Percentiles rank a stretch among this genome's conserved stretches.
Evolutionary conservation across 92 coral and sea anemone genomes (phyloP).

Genomic region (Heteractis magnifica): DNA sequence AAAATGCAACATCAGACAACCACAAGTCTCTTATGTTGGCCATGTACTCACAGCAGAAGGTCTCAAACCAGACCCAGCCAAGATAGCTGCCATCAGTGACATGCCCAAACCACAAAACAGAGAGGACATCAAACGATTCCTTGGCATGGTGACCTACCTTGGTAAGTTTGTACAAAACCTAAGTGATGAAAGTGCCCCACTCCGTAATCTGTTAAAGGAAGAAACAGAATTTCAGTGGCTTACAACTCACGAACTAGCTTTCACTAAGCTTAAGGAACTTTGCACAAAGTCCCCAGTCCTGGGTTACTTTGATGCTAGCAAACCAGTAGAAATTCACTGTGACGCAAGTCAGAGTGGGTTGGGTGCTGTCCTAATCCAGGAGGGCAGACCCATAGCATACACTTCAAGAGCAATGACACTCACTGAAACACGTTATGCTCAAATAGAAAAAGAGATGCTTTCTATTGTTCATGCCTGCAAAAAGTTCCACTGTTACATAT

Average conservation of each 20-base stretch:
- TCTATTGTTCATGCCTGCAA: conserved; percentile 36
- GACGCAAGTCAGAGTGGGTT: conserved; percentile 42
- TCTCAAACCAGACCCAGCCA: conserved; percentile 35
- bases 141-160: conserved; percentile 37
- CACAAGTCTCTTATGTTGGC: conserved; percentile 25
- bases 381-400: conserved; percentile 36
- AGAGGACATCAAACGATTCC: conserved; percentile 49
- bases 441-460: conserved; percentile 36
- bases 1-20: conserved; percentile 48
- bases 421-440: conserved; percentile 28
- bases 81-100: conserved; percentile 40
- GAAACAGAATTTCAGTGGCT: conserved; percentile 2
- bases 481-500: conserved; percentile 38
- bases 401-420: conserved; percentile 35
- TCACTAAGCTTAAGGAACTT: conserved; percentile 32
- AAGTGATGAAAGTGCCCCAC: neutral
- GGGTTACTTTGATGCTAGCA: conserved; percentile 27
- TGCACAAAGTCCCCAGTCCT: conserved; percentile 39
- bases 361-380: conserved; percentile 36
- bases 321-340: conserved; percentile 50
- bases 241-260: conserved; percentile 27
- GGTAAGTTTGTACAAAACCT: conserved; percentile 24
- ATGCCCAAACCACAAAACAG: conserved; percentile 39
- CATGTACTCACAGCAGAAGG: conserved; percentile 38
- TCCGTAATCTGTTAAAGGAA: neutral